Percentiles rank a stretch among this genome's conserved stretches.
Conservation (phyloP, 2,888 invertebrate species). For the Tipula vernalis region DNA sequence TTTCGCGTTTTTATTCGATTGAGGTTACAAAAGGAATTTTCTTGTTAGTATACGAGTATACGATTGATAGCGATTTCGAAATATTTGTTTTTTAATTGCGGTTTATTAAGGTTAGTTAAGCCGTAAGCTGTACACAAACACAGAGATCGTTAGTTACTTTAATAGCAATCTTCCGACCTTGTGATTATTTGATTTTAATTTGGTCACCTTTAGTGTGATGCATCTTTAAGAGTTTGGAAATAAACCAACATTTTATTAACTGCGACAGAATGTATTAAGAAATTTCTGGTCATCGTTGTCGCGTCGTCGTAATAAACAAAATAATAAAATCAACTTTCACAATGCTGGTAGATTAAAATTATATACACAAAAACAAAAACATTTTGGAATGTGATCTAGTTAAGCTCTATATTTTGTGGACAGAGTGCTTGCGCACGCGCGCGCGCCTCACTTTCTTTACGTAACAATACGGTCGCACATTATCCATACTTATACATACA, state of each 20-base stretch:
- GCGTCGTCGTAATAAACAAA: not conserved
- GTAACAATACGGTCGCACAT: not conserved
- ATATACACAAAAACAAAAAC: not conserved
- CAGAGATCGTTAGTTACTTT: not conserved
- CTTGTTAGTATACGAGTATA: not conserved
- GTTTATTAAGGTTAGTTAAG: not conserved
- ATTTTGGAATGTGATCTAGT: not conserved
- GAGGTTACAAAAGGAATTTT: not conserved
- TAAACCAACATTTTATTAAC: not conserved
- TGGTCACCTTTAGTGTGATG: not conserved
- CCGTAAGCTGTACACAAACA: not conserved
- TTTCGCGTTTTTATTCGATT: not conserved
- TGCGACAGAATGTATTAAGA: not conserved
- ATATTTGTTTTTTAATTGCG: not conserved
- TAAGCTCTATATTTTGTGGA: not conserved
- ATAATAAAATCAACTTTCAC: conserved; percentile 4
- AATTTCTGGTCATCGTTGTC: not conserved
- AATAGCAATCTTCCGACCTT: not conserved
- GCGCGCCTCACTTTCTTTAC: not conserved
- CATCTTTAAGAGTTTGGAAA: not conserved
- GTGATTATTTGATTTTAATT: not conserved
- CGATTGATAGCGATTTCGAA: not conserved
- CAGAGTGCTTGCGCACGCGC: not conserved
- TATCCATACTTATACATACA: not conserved
- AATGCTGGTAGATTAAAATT: not conserved